Conservation (phyloP, 2,797 vertebrate genomes). For the Cyclura pinguis region DNA sequence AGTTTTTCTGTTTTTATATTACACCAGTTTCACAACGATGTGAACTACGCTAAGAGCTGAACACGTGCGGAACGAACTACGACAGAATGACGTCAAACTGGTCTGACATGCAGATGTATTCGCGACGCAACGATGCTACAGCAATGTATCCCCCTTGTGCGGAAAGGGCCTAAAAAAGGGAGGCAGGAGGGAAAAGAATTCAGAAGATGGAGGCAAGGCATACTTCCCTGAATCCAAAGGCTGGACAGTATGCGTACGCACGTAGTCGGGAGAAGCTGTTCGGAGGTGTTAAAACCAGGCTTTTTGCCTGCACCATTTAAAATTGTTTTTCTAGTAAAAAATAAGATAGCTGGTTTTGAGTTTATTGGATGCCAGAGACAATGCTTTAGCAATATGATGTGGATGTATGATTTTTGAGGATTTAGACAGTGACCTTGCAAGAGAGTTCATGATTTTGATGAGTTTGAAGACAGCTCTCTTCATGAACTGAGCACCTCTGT, state of each 20-base stretch:
- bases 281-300: not conserved
- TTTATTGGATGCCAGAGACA: constrained; percentile 27
- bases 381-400: constrained; percentile 13
- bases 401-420: not conserved
- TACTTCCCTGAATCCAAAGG: not conserved
- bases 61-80: too few relatives aligned
- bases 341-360: constrained; percentile 35
- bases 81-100: too few relatives aligned
- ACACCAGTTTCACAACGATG: too few relatives aligned
- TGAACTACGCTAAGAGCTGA: too few relatives aligned
- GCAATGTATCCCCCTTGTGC: too few relatives aligned
- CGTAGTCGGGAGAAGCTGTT: not conserved
- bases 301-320: not conserved
- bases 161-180: too few relatives aligned
- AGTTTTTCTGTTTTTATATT: too few relatives aligned
- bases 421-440: constrained; percentile 21
- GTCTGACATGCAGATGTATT: too few relatives aligned
- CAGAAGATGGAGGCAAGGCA: not conserved
- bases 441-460: constrained; percentile 42
- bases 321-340: not conserved
- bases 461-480: constrained; percentile 20
- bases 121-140: too few relatives aligned
- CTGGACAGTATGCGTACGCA: too few relatives aligned
- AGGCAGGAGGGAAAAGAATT: not conserved
- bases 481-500: not conserved